These are phyloP conservation scores for Gambusia holbrooki DNA, from an alignment of 2,113 vertebrate genomes.

Conservation along the genomic window DNA sequence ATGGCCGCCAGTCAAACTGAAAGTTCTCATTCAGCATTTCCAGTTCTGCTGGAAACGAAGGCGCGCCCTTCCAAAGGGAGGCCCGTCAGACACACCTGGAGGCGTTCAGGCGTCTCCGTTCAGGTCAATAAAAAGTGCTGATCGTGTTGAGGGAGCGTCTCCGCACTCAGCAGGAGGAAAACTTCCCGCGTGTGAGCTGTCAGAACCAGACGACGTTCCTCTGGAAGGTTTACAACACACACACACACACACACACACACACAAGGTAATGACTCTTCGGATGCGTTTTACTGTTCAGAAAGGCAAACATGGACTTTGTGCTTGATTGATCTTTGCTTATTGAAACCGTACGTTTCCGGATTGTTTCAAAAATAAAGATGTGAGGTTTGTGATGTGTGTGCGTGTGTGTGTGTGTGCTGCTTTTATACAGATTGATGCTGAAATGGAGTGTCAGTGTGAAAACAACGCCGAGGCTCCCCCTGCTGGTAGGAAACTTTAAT, in stretches of 20 bases:
- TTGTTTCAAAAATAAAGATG: too few species aligned
- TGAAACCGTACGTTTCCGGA: too few species aligned
- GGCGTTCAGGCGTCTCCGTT: conserved; percentile 6
- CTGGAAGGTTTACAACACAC: neutral
- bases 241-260: neutral
- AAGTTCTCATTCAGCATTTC: conserved; percentile 29
- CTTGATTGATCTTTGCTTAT: neutral
- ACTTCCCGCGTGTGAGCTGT: conserved; percentile 16
- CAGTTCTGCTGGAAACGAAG: conserved; percentile 41
- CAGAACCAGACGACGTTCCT: neutral
- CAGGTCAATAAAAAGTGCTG: conserved; percentile 5
- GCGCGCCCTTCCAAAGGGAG: conserved; percentile 33
- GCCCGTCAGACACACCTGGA: conserved; percentile 17
- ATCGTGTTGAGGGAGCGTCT: conserved; percentile 22
- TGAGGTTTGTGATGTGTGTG: too few species aligned
- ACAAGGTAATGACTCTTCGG: conserved; percentile 21
- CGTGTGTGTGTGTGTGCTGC: neutral
- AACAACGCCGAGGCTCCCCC: conserved; percentile 19
- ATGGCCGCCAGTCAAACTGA: too few species aligned
- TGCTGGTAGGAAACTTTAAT: conserved; percentile 49
- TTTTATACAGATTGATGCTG: neutral
- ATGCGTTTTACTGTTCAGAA: neutral
- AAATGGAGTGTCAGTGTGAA: conserved; percentile 75
- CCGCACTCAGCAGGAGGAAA: conserved; percentile 30
- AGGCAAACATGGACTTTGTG: neutral